Evolutionary conservation across 2,797 vertebrate species (phyloP).

Genomic region (Alcedo quadribrachys): DNA sequence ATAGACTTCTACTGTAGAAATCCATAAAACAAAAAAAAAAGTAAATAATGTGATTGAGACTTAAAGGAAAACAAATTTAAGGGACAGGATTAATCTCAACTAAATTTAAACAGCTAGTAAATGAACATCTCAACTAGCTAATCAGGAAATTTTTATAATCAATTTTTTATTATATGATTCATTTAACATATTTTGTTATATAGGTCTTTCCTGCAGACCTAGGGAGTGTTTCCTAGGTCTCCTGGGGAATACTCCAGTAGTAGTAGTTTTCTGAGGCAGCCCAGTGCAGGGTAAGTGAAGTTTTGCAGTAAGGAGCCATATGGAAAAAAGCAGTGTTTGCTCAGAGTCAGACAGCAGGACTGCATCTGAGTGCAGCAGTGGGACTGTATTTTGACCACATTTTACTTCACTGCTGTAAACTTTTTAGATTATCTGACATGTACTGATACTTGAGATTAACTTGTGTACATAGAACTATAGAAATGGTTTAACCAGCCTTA

Average conservation of each 20-base stretch:
- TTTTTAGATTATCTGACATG: too few relatives aligned
- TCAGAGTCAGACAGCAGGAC: too few relatives aligned
- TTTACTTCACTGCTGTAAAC: too few relatives aligned
- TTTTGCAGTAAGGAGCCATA: too few relatives aligned
- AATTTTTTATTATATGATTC: background rate
- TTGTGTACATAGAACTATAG: too few relatives aligned
- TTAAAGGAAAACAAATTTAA: conserved; percentile 27
- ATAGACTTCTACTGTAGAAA: background rate
- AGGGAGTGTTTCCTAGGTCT: background rate
- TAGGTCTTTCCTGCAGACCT: background rate
- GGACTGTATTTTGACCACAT: too few relatives aligned
- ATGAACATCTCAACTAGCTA: background rate
- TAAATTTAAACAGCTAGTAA: background rate
- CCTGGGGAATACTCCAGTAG: background rate
- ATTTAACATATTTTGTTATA: background rate
- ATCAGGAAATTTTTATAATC: background rate
- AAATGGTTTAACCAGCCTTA: too few relatives aligned
- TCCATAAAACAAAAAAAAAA: background rate
- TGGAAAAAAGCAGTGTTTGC: too few relatives aligned
- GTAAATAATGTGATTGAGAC: background rate
- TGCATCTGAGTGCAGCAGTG: too few relatives aligned
- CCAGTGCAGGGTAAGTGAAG: too few relatives aligned
- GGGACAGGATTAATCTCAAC: background rate
- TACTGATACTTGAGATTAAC: too few relatives aligned
- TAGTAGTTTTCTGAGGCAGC: too few relatives aligned